Conservation (phyloP, 1,140 invertebrate species). For the Asobara japonica region DNA sequence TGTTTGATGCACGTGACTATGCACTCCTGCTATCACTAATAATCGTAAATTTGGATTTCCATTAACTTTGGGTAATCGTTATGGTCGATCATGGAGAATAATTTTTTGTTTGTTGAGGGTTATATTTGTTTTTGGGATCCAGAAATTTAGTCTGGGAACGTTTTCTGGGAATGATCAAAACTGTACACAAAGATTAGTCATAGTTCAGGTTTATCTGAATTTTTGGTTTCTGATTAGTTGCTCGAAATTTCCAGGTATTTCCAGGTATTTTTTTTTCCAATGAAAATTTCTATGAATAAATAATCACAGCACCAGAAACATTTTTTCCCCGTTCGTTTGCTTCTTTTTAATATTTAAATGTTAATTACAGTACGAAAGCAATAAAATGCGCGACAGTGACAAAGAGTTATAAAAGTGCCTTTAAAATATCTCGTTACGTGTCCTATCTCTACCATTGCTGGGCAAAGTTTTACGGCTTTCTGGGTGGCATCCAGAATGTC, state of each 20-base stretch:
- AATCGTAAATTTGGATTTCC: slow-evolving; percentile 19
- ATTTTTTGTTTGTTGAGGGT: not conserved
- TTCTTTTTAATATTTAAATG: not conserved
- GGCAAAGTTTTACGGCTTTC: slow-evolving; percentile 30
- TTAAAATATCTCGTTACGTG: slow-evolving; percentile 20
- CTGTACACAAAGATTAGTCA: too few species aligned
- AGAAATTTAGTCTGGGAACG: not conserved
- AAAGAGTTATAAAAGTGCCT: slow-evolving; percentile 13
- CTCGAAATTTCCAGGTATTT: too few species aligned
- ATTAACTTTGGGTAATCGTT: slow-evolving; percentile 9
- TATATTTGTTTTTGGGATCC: not conserved
- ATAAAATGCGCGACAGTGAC: not conserved
- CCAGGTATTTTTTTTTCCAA: too few species aligned
- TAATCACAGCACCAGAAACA: too few species aligned
- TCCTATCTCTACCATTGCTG: slow-evolving; percentile 39
- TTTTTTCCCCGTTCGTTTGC: too few species aligned
- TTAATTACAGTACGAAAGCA: not conserved
- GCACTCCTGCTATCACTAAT: not conserved
- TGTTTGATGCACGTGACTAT: slow-evolving; percentile 3
- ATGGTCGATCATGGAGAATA: not conserved
- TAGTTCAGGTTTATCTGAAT: too few species aligned
- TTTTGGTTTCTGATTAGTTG: too few species aligned
- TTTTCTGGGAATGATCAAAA: too few species aligned
- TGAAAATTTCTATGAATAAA: too few species aligned
- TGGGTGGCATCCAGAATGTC: too few species aligned